A percentile compares a stretch with the other conserved stretches of the same genome.
Evolutionary conservation across 2,797 vertebrate genomes (phyloP).

Genomic region (Sarcoramphus papa): DNA sequence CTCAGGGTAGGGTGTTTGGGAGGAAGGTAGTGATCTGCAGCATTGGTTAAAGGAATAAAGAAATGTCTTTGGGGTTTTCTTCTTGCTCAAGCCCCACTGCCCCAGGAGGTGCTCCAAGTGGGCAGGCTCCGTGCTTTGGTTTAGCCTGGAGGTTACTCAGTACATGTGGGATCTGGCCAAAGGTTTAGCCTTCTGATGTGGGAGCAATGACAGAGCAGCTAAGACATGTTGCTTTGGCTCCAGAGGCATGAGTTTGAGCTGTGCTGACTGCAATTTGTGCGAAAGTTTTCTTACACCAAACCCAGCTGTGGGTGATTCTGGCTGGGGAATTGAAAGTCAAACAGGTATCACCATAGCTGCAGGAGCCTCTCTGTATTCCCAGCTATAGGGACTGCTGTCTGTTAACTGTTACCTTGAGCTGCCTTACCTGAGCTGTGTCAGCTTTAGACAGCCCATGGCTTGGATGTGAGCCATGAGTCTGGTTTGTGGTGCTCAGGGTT

Average conservation of each 20-base stretch:
- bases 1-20: neutral
- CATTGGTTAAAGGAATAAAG: neutral
- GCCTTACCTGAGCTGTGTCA: neutral
- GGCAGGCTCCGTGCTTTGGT: neutral
- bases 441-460: neutral
- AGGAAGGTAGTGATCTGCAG: neutral
- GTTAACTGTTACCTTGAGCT: neutral
- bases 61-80: neutral
- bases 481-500: neutral
- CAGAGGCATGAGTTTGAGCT: neutral
- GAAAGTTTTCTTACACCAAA: neutral
- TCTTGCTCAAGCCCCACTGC: neutral
- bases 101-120: neutral
- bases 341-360: neutral
- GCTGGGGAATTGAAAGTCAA: neutral
- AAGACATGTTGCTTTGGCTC: neutral
- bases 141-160: neutral
- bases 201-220: neutral
- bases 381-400: neutral
- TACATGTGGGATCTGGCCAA: neutral
- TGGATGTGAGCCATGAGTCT: neutral
- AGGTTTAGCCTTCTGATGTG: neutral
- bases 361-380: neutral
- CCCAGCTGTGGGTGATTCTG: neutral
- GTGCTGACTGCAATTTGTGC: neutral